Conservation (phyloP, 2,113 vertebrate genomes). For the Aldabrachelys gigantea region DNA sequence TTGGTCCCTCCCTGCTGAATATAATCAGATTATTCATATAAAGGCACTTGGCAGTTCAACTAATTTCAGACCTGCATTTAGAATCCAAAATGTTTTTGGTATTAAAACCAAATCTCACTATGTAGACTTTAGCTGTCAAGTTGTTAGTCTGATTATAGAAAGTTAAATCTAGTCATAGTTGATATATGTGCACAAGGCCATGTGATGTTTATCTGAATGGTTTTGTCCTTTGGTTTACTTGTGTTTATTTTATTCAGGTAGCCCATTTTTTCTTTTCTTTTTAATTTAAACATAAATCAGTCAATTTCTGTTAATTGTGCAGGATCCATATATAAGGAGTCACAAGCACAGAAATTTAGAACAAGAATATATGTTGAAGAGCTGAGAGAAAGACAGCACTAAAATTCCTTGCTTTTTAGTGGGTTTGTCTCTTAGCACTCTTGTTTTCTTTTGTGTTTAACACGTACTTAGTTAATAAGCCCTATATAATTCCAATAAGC, state of each 20-base stretch:
- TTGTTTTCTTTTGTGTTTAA: neutral
- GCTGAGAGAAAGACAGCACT: neutral
- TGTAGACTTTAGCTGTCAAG: constrained; percentile 23
- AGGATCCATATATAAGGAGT: neutral
- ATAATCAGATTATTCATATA: neutral
- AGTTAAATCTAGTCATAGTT: neutral
- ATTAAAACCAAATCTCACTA: neutral
- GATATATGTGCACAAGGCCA: neutral
- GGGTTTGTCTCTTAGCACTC: neutral
- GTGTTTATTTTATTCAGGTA: neutral
- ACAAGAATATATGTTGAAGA: neutral
- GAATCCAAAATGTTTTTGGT: neutral
- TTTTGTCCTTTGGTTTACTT: neutral
- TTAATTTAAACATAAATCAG: neutral
- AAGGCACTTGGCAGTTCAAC: neutral
- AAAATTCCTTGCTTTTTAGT: neutral
- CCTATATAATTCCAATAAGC: neutral
- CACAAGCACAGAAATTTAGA: neutral
- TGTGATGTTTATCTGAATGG: constrained; percentile 10
- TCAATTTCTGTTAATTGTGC: neutral
- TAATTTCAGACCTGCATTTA: neutral
- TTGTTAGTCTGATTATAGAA: neutral
- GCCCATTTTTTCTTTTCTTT: constrained; percentile 10
- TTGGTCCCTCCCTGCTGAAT: neutral
- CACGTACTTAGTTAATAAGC: neutral